phyloP scores from a whole-genome alignment of 1,140 invertebrate genomes.

The Hirudo medicinalis region DNA sequence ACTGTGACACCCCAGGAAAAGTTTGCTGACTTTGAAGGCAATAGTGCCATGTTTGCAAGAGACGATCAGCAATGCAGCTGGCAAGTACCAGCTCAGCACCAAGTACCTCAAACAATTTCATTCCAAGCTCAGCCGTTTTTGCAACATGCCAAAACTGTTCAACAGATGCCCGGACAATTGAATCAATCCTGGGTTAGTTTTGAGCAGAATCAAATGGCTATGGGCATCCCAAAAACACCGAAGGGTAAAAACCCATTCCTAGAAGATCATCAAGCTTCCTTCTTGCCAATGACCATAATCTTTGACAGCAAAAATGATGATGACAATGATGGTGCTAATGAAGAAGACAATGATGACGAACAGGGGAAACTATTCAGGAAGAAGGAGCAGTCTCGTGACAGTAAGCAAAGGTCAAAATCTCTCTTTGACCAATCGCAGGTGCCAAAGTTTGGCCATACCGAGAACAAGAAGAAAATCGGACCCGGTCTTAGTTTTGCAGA shows the following conservation, averaged over 20 bases:
- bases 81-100: no score
- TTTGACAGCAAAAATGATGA: background rate
- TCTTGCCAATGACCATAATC: background rate
- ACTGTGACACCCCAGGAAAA: no score
- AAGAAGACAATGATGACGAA: background rate
- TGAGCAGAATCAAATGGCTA: background rate
- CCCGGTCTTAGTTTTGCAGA: background rate
- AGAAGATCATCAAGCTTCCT: no score
- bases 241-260: no score
- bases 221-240: no score
- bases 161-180: background rate
- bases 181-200: constrained; percentile 5
- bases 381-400: background rate
- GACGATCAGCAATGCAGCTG: no score
- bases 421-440: constrained; percentile 5
- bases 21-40: no score
- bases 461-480: background rate
- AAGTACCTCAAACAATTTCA: no score
- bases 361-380: background rate
- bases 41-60: no score
- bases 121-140: no score
- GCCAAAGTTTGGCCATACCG: background rate
- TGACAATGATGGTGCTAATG: background rate
- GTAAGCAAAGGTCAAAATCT: constrained; percentile 2
- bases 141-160: no score